Percentiles rank a stretch among this genome's conserved stretches.
Conservation (phyloP, 2,797 vertebrate species). For the Protosalanx chinensis region DNA sequence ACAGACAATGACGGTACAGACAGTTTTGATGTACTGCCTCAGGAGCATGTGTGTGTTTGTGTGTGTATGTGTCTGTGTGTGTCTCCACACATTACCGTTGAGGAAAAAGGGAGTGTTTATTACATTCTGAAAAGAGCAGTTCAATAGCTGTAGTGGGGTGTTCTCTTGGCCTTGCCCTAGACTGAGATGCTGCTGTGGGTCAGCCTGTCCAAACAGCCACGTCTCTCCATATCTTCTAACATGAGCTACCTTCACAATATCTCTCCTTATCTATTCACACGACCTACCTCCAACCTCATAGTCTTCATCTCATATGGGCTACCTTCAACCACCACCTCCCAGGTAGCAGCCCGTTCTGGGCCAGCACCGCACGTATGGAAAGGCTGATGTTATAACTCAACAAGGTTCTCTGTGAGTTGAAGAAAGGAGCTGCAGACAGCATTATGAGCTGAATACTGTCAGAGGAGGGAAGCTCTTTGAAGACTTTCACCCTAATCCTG, state of each 20-base stretch:
- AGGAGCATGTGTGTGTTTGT: constrained; percentile 22
- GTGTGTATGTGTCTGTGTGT: constrained; percentile 9
- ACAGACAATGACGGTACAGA: constrained; percentile 28
- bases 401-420: constrained; percentile 6
- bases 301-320: background rate
- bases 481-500: constrained; percentile 70
- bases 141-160: constrained; percentile 28
- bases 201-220: constrained; percentile 27
- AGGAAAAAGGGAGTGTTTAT: background rate
- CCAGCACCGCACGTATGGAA: constrained; percentile 21
- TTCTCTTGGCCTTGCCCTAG: constrained; percentile 53
- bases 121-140: constrained; percentile 28
- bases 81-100: background rate
- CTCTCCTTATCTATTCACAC: no score
- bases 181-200: constrained; percentile 52
- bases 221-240: no score
- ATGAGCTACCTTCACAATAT: no score
- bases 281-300: no score
- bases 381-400: constrained; percentile 33
- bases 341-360: constrained; percentile 41
- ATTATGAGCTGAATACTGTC: constrained; percentile 59
- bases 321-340: constrained; percentile 29
- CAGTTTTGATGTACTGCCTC: constrained; percentile 35
- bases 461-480: constrained; percentile 65
- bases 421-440: constrained; percentile 49